Percentiles rank a stretch among this genome's conserved stretches.
Conservation (phyloP, 2,888 invertebrate species). For the Toxonevra muliebris region DNA sequence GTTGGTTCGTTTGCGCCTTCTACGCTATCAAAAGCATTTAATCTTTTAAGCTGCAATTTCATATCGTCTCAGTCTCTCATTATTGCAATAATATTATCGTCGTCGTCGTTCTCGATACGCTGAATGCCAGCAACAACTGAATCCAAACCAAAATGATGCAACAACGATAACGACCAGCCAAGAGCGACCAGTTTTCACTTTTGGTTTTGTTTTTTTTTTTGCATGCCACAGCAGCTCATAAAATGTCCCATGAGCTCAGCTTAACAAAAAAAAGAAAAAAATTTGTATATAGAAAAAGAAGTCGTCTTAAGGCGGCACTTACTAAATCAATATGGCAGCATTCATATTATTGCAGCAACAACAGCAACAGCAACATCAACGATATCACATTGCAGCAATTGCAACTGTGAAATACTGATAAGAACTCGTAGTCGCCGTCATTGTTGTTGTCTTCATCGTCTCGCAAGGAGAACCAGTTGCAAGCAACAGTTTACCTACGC, state of each 20-base stretch:
- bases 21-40: conserved; percentile 40
- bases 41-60: conserved; percentile 42
- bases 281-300: conserved; percentile 11
- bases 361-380: conserved; percentile 7
- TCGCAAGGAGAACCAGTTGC: conserved; percentile 13
- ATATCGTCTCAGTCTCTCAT: conserved; percentile 35
- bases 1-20: too few relatives aligned
- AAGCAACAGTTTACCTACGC: not conserved
- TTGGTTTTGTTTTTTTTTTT: conserved; percentile 11
- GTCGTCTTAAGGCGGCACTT: not conserved
- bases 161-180: not conserved
- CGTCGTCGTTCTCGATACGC: not conserved
- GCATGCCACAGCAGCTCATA: conserved; percentile 19
- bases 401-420: conserved; percentile 45
- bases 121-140: not conserved
- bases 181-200: conserved; percentile 21
- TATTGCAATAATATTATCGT: conserved; percentile 44
- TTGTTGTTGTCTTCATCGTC: conserved; percentile 14
- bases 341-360: not conserved
- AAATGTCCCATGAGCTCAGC: conserved; percentile 25
- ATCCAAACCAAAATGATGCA: not conserved
- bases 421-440: conserved; percentile 26
- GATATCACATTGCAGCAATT: conserved; percentile 39
- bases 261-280: not conserved
- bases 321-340: conserved; percentile 19